Evolutionary conservation across 2,113 vertebrate species (phyloP).

Genomic region (Pterocles orientalis): DNA sequence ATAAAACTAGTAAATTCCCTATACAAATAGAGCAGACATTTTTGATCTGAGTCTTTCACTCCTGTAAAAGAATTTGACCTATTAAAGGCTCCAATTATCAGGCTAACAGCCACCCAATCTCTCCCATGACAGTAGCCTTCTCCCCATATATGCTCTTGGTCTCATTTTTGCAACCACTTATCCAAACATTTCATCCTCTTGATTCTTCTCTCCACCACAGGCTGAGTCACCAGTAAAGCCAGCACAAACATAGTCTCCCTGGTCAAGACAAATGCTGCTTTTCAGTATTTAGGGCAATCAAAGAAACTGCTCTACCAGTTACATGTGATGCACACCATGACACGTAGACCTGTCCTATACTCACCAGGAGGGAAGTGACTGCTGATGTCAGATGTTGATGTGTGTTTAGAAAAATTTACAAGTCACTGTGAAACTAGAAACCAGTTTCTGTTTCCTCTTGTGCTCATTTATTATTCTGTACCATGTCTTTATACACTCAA

Average conservation of each 20-base stretch:
- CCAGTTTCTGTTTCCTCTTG: neutral
- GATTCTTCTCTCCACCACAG: neutral
- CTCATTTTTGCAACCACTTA: neutral
- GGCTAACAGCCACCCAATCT: neutral
- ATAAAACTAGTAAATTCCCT: neutral
- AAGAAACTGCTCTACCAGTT: neutral
- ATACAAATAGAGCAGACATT: neutral
- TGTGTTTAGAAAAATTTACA: neutral
- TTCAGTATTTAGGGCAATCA: neutral
- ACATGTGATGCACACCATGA: fast-evolving
- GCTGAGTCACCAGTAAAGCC: neutral
- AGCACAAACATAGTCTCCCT: neutral
- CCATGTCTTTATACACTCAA: neutral
- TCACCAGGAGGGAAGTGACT: neutral
- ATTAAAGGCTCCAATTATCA: neutral
- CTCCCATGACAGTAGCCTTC: fast-evolving
- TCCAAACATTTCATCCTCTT: neutral
- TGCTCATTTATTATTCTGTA: neutral
- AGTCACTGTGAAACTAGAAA: neutral
- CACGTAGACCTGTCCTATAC: fast-evolving
- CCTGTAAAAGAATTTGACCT: neutral
- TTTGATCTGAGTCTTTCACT: neutral
- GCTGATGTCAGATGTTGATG: neutral
- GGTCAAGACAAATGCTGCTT: neutral
- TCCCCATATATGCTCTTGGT: fast-evolving